phyloP scores from a whole-genome alignment of 2,888 invertebrate species.

The Luffia ferchaultella region DNA sequence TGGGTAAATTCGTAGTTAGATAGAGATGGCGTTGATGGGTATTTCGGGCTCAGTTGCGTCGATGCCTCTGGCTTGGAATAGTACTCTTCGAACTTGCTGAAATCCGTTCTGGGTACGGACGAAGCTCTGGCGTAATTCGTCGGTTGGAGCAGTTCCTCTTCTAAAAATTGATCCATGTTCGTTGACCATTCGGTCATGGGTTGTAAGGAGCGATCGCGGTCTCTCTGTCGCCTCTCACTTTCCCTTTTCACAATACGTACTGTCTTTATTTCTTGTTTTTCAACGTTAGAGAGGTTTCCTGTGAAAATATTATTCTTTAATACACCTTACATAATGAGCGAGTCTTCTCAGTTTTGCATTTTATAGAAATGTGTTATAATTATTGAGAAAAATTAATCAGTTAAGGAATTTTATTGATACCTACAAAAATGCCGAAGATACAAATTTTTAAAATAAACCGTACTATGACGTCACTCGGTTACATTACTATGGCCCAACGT shows the following conservation, averaged over 20 bases:
- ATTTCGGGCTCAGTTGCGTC: conserved; percentile 54
- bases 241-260: conserved; percentile 93
- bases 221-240: conserved; percentile 85
- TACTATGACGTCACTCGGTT: too few species aligned
- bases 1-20: conserved; percentile 54
- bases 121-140: conserved; percentile 51
- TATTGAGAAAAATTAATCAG: too few species aligned
- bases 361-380: too few species aligned
- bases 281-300: conserved; percentile 76
- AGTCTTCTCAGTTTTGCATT: too few species aligned
- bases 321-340: too few species aligned
- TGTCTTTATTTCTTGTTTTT: conserved; percentile 91
- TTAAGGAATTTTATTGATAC: too few species aligned
- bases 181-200: conserved; percentile 57
- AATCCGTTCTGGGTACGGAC: conserved; percentile 58
- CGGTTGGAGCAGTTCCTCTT: conserved; percentile 51
- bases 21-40: conserved; percentile 52
- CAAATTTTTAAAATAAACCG: too few species aligned
- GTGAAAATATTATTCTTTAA: conserved; percentile 18
- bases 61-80: conserved; percentile 25
- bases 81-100: conserved; percentile 45
- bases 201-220: conserved; percentile 73
- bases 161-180: conserved; percentile 54
- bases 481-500: too few species aligned
- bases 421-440: too few species aligned